phyloP scores from a whole-genome alignment of 1,140 invertebrate species.

The Calephelis nemesis region DNA sequence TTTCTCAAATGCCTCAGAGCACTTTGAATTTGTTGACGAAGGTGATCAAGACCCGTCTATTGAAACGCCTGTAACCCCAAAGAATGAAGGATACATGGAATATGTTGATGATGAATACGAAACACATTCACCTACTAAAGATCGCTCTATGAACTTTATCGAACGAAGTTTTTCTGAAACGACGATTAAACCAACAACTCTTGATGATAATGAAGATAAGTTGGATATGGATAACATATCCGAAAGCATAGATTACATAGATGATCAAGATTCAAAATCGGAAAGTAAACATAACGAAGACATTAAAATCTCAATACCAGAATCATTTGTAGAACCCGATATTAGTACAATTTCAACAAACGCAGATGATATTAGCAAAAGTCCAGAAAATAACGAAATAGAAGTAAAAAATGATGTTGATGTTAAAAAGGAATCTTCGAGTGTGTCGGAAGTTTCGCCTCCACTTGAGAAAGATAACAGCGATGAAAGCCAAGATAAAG shows the following conservation, averaged over 20 bases:
- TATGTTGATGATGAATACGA: conserved; percentile 66
- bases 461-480: conserved; percentile 26
- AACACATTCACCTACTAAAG: conserved; percentile 59
- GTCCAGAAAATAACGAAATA: conserved; percentile 18
- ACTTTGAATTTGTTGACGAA: conserved; percentile 70
- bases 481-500: conserved; percentile 21
- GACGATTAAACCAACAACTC: conserved; percentile 45
- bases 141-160: conserved; percentile 80
- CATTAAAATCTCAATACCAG: neutral
- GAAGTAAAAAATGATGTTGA: conserved; percentile 34
- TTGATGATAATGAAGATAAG: conserved; percentile 31
- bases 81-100: conserved; percentile 68
- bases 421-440: conserved; percentile 34
- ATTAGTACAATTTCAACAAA: conserved; percentile 22
- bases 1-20: conserved; percentile 61
- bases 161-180: conserved; percentile 69
- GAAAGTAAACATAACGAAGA: conserved; percentile 35
- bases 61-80: conserved; percentile 45
- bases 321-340: neutral
- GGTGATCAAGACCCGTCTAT: conserved; percentile 65
- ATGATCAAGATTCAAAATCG: conserved; percentile 42
- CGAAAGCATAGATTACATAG: conserved; percentile 45
- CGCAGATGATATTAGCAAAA: conserved; percentile 26
- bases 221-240: conserved; percentile 32
- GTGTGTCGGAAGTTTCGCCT: conserved; percentile 47